Evolutionary conservation across 2,888 invertebrate genomes (phyloP).

Genomic region (Eudasyphora cyanicolor): DNA sequence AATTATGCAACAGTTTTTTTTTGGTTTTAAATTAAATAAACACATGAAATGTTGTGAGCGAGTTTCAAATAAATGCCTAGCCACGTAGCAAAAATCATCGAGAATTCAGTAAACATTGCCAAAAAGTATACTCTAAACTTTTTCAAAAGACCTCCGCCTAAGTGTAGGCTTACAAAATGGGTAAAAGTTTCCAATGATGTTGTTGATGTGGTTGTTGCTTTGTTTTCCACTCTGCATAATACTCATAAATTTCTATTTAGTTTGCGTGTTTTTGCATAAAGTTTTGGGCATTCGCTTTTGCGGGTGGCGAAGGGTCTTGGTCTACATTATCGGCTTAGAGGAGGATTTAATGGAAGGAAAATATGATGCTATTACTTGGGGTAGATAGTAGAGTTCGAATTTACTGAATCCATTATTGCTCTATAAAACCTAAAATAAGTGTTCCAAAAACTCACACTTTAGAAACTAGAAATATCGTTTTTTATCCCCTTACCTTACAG

Average conservation of each 20-base stretch:
- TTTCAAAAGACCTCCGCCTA: neutral
- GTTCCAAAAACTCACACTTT: no score
- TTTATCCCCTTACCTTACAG: no score
- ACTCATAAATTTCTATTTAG: constrained; percentile 51
- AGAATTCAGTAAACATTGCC: neutral
- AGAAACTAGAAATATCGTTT: no score
- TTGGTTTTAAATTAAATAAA: constrained; percentile 1
- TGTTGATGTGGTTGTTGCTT: constrained; percentile 64
- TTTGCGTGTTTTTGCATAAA: constrained; percentile 30
- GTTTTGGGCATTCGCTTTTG: constrained; percentile 17
- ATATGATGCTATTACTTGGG: no score
- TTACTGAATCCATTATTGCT: no score
- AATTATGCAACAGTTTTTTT: constrained; percentile 37
- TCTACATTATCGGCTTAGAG: constrained; percentile 45
- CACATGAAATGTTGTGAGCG: neutral
- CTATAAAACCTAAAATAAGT: constrained; percentile 56
- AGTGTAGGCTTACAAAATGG: neutral
- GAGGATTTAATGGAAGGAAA: no score
- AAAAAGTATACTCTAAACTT: constrained; percentile 7
- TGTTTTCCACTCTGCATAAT: neutral
- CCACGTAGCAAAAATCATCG: neutral
- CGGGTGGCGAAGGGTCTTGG: no score
- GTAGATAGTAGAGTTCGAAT: no score
- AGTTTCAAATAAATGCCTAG: neutral
- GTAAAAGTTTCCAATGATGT: constrained; percentile 28